These are phyloP conservation scores for Mormoops blainvillei DNA, from an alignment of 2,113 vertebrate species.

Conservation along the genomic window DNA sequence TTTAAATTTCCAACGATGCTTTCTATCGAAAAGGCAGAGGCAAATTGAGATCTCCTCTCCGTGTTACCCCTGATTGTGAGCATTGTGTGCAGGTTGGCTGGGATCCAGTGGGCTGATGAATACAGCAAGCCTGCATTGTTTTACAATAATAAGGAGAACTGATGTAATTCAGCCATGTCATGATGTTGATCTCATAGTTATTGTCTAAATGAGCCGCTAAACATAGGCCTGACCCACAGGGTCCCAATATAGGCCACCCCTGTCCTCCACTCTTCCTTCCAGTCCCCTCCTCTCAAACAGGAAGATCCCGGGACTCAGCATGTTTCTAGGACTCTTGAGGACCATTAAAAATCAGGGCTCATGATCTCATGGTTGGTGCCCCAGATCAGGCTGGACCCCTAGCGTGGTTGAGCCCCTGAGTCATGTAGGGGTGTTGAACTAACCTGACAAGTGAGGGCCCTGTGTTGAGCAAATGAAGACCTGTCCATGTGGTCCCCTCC, in stretches of 20 bases:
- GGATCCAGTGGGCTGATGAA: slow-evolving; percentile 11
- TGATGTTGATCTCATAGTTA: background rate
- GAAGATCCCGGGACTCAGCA: too few species aligned
- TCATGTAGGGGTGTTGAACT: background rate
- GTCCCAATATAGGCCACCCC: background rate
- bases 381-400: background rate
- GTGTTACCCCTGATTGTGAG: slow-evolving; percentile 9
- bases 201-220: slow-evolving; percentile 36
- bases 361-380: background rate
- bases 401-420: background rate
- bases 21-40: background rate
- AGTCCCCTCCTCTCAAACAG: background rate
- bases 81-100: slow-evolving; percentile 16
- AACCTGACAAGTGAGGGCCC: background rate
- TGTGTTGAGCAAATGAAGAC: background rate
- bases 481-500: background rate
- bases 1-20: slow-evolving; percentile 38
- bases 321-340: background rate
- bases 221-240: background rate
- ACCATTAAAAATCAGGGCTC: background rate
- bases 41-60: background rate
- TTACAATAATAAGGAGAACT: background rate
- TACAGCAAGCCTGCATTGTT: slow-evolving; percentile 45
- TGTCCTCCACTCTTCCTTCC: background rate
- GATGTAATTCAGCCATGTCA: background rate